Base-by-base conservation (phyloP, 2,888 invertebrate species). In the Oxyteleia sp. region DNA sequence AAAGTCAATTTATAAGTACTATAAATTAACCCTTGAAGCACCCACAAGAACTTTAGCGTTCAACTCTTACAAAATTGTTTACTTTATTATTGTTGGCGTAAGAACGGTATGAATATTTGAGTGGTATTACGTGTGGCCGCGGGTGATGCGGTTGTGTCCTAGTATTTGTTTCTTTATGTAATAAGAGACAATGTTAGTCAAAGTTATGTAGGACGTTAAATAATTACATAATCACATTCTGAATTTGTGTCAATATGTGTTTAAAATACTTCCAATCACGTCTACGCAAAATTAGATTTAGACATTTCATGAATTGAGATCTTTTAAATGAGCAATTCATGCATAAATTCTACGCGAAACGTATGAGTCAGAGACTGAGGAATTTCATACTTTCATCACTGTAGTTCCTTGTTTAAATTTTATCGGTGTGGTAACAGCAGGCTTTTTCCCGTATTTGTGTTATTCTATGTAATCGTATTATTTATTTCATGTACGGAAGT, bases 371-470 rank as follows among this genome's bases (percentile, higher is more conserved):
- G 26, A 13, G 13, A 16, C 26, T 53, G 2, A 18, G 45, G 63
- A 64, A 57, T 75, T 64, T 75, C 57, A 20, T 74, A 74, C 63
- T 78, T 78, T 74, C 57, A 72, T 63, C 63, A 51, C 16, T 35
- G 10, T 43, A 59, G 26, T 49, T 81, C 49, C 53, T 43, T 74
- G 72, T 72, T 47, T 29, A 16, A 49, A 8, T 29, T 63, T 53
- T 75, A 41, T 71, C 38, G 16, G 35, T 38, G 10, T 64, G 10
- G 26, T 69, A 49, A 64, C 23, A 1, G 23, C 47, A 20, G 29
- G 29, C 15, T 38, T 35, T 49, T 35, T 63, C 7, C 15, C 7
- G 13, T 63, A 47, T 47, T 20, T n/a, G 23, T 41, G 16, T 57
- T 41, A n/a, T 57, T 41, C n/a, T 29, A 26, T 23, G 41, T 20